These are phyloP conservation scores for Apodemia hepburni DNA, from an alignment of 2,888 invertebrate species.

Conservation along the genomic window DNA sequence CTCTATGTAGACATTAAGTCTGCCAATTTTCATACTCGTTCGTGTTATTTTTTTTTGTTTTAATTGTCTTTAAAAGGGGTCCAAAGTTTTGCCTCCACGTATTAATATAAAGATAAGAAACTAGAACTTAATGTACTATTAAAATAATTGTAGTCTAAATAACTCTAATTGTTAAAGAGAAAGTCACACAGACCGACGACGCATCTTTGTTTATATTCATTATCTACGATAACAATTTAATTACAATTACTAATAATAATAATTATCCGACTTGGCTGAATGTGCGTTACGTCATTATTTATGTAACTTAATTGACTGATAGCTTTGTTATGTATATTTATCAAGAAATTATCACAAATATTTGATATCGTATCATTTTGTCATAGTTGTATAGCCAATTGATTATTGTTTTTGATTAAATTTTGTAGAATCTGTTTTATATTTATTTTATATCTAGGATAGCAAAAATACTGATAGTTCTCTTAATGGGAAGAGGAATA, in stretches of 20 bases:
- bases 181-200: not conserved
- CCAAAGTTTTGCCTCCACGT: too few relatives aligned
- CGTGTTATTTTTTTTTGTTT: too few relatives aligned
- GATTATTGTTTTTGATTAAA: not conserved
- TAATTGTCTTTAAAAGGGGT: too few relatives aligned
- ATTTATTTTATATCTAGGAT: too few relatives aligned
- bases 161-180: conserved; percentile 10
- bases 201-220: conserved; percentile 1
- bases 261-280: not conserved
- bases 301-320: not conserved
- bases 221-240: conserved; percentile 1
- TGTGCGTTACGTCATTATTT: conserved; percentile 4
- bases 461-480: too few relatives aligned
- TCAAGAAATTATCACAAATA: conserved; percentile 3
- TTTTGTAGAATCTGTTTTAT: too few relatives aligned
- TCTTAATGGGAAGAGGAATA: too few relatives aligned
- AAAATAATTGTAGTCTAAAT: not conserved
- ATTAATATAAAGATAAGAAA: too few relatives aligned
- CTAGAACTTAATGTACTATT: too few relatives aligned
- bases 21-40: too few relatives aligned
- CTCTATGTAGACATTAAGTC: too few relatives aligned
- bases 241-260: conserved; percentile 10
- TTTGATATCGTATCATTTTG: conserved; percentile 3
- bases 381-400: not conserved
- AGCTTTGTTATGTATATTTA: conserved; percentile 8